phyloP scores from a whole-genome alignment of 2,797 vertebrate species.

The Schizopygopsis pylzovi region DNA sequence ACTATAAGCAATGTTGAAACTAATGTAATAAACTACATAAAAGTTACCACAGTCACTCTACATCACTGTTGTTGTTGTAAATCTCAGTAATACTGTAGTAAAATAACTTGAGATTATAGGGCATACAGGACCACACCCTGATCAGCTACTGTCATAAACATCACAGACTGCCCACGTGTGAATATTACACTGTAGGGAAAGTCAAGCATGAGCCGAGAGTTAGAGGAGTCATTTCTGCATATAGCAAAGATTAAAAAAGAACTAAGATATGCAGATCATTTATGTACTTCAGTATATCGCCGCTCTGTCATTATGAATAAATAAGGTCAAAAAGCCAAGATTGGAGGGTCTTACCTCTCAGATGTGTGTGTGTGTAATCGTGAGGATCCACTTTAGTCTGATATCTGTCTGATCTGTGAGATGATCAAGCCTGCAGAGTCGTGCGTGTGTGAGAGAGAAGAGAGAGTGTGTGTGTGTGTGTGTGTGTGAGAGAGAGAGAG shows the following conservation, averaged over 20 bases:
- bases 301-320: background rate
- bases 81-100: background rate
- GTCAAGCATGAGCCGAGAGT: background rate
- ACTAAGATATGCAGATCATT: background rate
- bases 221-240: background rate
- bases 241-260: background rate
- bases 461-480: too few species aligned
- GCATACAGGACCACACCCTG: constrained; percentile 33
- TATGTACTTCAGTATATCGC: background rate
- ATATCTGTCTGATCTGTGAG: constrained; percentile 12
- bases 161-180: background rate
- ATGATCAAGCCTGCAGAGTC: too few species aligned
- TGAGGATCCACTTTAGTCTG: constrained; percentile 13
- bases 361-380: background rate
- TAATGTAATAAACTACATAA: background rate
- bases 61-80: background rate
- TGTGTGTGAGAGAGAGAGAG: too few species aligned
- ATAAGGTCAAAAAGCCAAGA: background rate
- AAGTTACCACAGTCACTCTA: background rate
- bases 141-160: background rate
- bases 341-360: constrained; percentile 17
- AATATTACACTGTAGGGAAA: background rate
- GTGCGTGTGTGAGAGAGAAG: too few species aligned
- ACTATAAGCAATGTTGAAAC: background rate
- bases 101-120: background rate